These are phyloP conservation scores for Gobio occitaniae DNA, from an alignment of 2,797 vertebrate species.

Conservation along the genomic window DNA sequence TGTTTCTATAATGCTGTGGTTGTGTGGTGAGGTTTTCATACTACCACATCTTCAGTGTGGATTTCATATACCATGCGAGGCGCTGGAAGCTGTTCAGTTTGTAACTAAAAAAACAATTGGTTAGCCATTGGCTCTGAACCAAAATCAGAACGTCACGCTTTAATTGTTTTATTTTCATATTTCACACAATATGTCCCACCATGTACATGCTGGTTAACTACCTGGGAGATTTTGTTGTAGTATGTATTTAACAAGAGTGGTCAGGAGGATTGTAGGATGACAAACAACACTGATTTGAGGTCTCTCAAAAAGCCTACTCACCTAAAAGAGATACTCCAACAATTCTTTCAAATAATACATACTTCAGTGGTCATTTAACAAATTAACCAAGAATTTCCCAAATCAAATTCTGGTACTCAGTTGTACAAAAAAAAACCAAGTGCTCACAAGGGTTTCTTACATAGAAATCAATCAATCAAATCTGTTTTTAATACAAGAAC, in stretches of 20 bases:
- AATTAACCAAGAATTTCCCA: neutral
- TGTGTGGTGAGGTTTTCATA: neutral
- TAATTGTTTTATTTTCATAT: conserved; percentile 38
- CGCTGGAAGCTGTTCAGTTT: conserved; percentile 1
- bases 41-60: neutral
- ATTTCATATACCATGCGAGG: conserved; percentile 35
- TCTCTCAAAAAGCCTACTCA: conserved; percentile 18
- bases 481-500: conserved; percentile 31
- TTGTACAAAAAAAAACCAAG: neutral
- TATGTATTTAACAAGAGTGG: neutral
- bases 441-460: neutral
- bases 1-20: neutral
- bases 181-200: conserved; percentile 48
- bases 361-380: neutral
- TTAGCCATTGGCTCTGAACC: conserved; percentile 21
- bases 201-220: conserved; percentile 39
- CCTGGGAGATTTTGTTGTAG: conserved; percentile 32
- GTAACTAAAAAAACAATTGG: conserved; percentile 32
- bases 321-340: conserved; percentile 22
- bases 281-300: conserved; percentile 3
- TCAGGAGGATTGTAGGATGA: neutral
- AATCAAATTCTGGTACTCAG: neutral
- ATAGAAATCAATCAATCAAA: conserved; percentile 31
- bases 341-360: conserved; percentile 44
- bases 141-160: neutral